Base-by-base conservation (phyloP, 2,797 vertebrate genomes). In the Macropodus opercularis region DNA sequence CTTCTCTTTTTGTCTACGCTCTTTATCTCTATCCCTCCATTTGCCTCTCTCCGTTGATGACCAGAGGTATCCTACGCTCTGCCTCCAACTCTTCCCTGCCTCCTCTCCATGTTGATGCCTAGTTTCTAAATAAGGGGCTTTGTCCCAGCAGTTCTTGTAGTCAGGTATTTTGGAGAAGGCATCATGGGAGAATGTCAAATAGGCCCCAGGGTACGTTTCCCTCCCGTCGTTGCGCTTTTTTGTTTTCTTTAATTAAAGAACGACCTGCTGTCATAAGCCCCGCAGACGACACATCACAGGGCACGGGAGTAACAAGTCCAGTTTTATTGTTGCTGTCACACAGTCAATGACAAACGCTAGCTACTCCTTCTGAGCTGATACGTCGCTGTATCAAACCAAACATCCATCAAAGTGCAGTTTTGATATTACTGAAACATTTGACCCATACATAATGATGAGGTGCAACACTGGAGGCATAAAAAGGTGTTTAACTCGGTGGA, bases 81-180 rank as follows among this genome's bases (percentile, higher is more conserved):
- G 27, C 46, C 48, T 69, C 38, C 19, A 4, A 72, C 66, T 75
- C 49, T 26, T 66, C 57, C 57, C 69, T 72, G 47, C 44, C 51
- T 78, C 23, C 34, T 48, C 39, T 12, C 62, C 60, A 61, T 63
- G 65, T 58, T 78, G 67, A 75, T 62, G 66, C 72, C 75, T 85
- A 75, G 71, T 75, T 57, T 72, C 78, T 62, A 81, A 76, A 83
- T 70, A 78, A 75, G 68, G 43, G 49, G 47, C 53, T 73, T 63
- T 66, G 55, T 78, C 77, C 70, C 70, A 65, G 66, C 56, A 80
- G 77, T 75, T 68, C 58, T 79, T 82, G 74, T 69, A 66, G 66
- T 81, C 75, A 84, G 75, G 77, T 83, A 69, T 79, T 80, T 38
- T 69, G 61, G 29, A 68, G 59, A 72, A 69, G 35, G 71, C 79